Base-by-base conservation (phyloP, 2,888 invertebrate genomes). In the Cacoxenus indagator region DNA sequence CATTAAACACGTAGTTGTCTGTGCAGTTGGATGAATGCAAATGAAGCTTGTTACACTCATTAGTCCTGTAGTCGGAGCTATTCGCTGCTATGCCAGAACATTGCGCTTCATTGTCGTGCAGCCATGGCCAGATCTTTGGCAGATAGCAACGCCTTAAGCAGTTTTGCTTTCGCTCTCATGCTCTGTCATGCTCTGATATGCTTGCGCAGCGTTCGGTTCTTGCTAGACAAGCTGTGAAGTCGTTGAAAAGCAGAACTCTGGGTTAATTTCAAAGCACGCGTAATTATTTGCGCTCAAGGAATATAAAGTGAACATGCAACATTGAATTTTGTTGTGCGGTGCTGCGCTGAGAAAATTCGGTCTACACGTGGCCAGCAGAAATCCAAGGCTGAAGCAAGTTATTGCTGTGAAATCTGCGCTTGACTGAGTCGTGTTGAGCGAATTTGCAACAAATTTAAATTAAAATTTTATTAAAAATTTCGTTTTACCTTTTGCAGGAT, bases 161-260 rank as follows among this genome's bases (percentile, higher is more conserved):
- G 9, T 37, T 37, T 2, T n/a, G n/a, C n/a, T n/a, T 37, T 37
- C 14, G 37, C 37, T 37, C 37, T 14, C 8, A 37, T 37, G n/a
- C n/a, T n/a, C n/a, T 5, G 17, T 51, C 51, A 51, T 51, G 51
- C 51, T 51, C 51, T 51, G 22, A 51, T 51, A 51, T 51, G 17
- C 51, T 51, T 22, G 51, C 19, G 17, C 11, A 9, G 48, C 48
- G n/a, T 17, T 17, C 17, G 17, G n/a, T 37, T 37, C 37, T 37
- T 37, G 37, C 37, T 14, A 37, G 9, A 11, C 14, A 14, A 14
- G 37, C 37, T 5, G 8, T 51, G 19, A 37, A 37, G 37, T 37
- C 37, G 37, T 14, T 37, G 8, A 37, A 37, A 14, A 2, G 5
- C 37, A 37, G 37, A 8, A 37, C 14, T n/a, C 14, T 37, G 37